A percentile compares a stretch with the other conserved stretches of the same genome.
Evolutionary conservation across 2,113 vertebrate species (phyloP).

Genomic region (Dasyprocta punctata): DNA sequence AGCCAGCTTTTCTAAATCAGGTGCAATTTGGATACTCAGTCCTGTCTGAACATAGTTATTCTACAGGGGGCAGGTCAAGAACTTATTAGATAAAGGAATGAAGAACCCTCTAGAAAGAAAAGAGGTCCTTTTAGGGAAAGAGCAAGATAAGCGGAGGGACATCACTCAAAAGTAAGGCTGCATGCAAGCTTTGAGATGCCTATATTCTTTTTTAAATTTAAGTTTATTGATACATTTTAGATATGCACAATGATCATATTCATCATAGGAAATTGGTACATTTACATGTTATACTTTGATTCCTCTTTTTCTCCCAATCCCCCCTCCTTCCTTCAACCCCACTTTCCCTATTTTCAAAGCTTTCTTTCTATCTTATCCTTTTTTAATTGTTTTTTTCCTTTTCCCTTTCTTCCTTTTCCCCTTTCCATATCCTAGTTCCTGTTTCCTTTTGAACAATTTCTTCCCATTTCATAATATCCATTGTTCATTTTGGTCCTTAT

Average conservation of each 20-base stretch:
- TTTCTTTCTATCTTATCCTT: not conserved
- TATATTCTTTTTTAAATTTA: not conserved
- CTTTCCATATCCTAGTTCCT: not conserved
- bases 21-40: not conserved
- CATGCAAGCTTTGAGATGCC: not conserved
- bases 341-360: not conserved
- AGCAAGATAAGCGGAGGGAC: not conserved
- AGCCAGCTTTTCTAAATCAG: not conserved
- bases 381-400: not conserved
- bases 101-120: not conserved
- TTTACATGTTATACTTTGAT: not conserved
- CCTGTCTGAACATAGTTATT: accelerated
- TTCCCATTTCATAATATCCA: not conserved
- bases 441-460: not conserved
- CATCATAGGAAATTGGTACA: not conserved
- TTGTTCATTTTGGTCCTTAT: not conserved
- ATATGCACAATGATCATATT: not conserved
- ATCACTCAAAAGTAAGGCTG: not conserved
- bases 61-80: not conserved
- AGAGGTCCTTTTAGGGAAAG: not conserved
- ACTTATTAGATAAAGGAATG: not conserved
- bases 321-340: not conserved
- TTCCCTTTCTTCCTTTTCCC: not conserved
- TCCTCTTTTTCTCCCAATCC: not conserved
- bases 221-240: not conserved